Evolutionary conservation across 2,797 vertebrate species (phyloP).

Genomic region (Sarcoramphus papa): DNA sequence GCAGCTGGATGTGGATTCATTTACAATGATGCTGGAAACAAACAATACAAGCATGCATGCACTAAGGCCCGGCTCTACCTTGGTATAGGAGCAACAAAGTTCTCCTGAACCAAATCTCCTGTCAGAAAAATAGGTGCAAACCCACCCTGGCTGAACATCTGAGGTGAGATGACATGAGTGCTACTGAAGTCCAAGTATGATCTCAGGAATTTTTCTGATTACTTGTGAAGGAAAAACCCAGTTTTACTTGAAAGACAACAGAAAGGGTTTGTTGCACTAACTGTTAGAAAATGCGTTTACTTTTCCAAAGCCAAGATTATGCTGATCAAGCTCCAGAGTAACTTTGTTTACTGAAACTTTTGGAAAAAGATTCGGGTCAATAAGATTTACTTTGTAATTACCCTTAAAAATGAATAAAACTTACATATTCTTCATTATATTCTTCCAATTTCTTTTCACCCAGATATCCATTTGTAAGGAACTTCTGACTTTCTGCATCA

Average conservation of each 20-base stretch:
- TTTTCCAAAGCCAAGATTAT: constrained; percentile 33
- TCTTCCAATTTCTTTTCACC: constrained; percentile 88
- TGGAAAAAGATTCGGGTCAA: not conserved
- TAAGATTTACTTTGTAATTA: not conserved
- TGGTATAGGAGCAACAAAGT: not conserved
- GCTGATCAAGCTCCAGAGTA: constrained; percentile 17
- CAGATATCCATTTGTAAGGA: constrained; percentile 87
- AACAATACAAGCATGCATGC: accelerated
- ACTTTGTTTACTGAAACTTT: not conserved
- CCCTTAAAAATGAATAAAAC: constrained; percentile 49
- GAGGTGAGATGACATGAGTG: not conserved
- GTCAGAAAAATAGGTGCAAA: not conserved
- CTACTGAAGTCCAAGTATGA: not conserved
- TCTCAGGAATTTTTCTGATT: not conserved
- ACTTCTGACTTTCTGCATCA: constrained; percentile 88
- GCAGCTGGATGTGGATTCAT: not conserved
- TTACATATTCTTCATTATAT: constrained; percentile 92
- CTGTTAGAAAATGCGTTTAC: not conserved
- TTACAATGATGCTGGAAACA: not conserved
- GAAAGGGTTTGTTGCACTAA: not conserved
- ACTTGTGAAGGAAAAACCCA: not conserved
- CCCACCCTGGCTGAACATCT: not conserved
- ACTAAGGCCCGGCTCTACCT: not conserved
- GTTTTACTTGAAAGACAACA: not conserved
- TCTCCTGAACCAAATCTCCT: not conserved